These are phyloP conservation scores for Aspidiotus destructor DNA, from an alignment of 2,888 invertebrate genomes.

Conservation along the genomic window DNA sequence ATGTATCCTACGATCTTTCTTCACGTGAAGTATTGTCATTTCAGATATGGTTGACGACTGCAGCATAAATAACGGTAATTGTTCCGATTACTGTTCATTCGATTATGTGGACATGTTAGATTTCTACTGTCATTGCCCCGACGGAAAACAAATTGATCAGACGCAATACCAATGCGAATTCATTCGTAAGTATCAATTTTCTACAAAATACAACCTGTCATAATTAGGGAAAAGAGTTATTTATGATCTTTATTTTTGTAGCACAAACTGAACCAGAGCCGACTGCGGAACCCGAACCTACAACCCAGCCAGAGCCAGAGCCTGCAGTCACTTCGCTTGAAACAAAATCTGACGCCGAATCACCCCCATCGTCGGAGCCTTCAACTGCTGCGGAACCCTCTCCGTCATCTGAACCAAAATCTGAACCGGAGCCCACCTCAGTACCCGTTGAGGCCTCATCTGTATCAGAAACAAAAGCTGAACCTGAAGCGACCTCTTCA, in stretches of 20 bases:
- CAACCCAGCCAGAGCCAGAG: conserved; percentile 36
- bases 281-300: conserved; percentile 37
- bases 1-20: not conserved
- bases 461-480: conserved; percentile 39
- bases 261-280: conserved; percentile 39
- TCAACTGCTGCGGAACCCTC: conserved; percentile 25
- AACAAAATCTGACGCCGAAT: conserved; percentile 15
- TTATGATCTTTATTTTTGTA: conserved; percentile 1
- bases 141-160: conserved; percentile 47
- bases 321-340: conserved; percentile 17
- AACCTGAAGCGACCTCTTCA: conserved; percentile 36
- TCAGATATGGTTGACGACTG: conserved; percentile 54
- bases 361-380: conserved; percentile 35
- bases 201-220: not conserved
- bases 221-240: not conserved
- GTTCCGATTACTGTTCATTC: conserved; percentile 58
- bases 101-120: conserved; percentile 50
- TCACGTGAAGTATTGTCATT: conserved; percentile 26
- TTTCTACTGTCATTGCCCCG: conserved; percentile 58
- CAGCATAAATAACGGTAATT: conserved; percentile 54
- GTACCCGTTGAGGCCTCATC: conserved; percentile 35
- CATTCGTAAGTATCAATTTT: conserved; percentile 35
- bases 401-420: conserved; percentile 32
- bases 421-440: conserved; percentile 35
- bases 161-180: conserved; percentile 45